Evolutionary conservation across 2,797 vertebrate species (phyloP).

Genomic region (Anguilla pacifica): DNA sequence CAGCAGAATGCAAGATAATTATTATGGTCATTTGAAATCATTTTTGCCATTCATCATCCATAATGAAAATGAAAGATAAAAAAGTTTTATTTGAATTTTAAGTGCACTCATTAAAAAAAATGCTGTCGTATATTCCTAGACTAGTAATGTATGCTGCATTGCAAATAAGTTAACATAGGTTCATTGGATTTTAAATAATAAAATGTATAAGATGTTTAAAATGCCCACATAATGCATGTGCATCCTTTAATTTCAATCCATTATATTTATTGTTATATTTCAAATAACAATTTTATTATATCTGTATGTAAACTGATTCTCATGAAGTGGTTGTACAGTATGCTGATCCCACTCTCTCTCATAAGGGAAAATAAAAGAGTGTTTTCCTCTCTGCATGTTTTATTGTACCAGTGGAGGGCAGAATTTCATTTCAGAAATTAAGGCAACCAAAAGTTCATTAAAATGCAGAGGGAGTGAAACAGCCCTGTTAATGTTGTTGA

Average conservation of each 20-base stretch:
- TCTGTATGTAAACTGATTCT: not conserved
- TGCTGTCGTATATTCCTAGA: not conserved
- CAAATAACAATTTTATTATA: not conserved
- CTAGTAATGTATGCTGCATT: not conserved
- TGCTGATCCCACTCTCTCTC: slow-evolving; percentile 27
- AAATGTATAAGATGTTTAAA: not conserved
- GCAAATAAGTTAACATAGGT: not conserved
- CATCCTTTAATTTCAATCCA: not conserved
- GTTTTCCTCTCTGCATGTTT: slow-evolving; percentile 58
- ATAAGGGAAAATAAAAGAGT: slow-evolving; percentile 39
- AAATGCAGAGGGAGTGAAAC: slow-evolving; percentile 55
- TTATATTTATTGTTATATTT: not conserved
- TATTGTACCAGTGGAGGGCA: slow-evolving; percentile 96
- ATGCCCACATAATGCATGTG: not conserved
- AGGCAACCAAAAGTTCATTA: slow-evolving; percentile 65
- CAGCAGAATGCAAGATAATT: not conserved
- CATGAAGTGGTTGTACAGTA: not conserved
- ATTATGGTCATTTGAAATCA: not conserved
- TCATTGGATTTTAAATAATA: not conserved
- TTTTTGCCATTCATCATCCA: not conserved
- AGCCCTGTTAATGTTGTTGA: slow-evolving; percentile 51
- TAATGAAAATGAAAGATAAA: not conserved
- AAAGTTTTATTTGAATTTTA: not conserved
- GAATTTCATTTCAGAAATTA: slow-evolving; percentile 94
- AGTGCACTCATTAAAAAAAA: not conserved